phyloP scores from a whole-genome alignment of 2,797 vertebrate genomes.

The Melanotaenia maccullochi region DNA sequence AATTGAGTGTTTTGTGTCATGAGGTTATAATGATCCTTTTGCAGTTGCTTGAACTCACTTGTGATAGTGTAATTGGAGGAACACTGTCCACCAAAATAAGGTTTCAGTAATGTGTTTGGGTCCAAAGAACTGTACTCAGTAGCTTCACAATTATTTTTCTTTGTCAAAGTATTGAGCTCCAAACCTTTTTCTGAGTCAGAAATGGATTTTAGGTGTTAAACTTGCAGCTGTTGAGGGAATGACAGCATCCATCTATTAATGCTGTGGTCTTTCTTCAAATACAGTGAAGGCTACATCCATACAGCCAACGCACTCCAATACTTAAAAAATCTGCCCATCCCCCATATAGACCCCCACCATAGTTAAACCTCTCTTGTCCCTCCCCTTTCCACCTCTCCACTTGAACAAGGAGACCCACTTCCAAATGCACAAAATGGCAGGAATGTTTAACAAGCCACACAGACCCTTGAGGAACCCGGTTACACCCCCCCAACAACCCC shows the following conservation, averaged over 20 bases:
- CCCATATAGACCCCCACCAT: constrained; percentile 57
- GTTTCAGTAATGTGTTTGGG: constrained; percentile 49
- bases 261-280: constrained; percentile 53
- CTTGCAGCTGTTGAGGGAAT: constrained; percentile 60
- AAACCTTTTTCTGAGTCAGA: constrained; percentile 32
- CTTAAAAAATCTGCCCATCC: constrained; percentile 53
- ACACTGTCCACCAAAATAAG: constrained; percentile 57
- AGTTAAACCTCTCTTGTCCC: constrained; percentile 52
- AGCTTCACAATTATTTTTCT: constrained; percentile 45
- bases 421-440: constrained; percentile 84
- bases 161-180: constrained; percentile 54
- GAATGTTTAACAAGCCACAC: constrained; percentile 79
- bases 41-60: constrained; percentile 53
- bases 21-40: constrained; percentile 67
- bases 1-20: constrained; percentile 20
- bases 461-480: constrained; percentile 52
- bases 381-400: constrained; percentile 72
- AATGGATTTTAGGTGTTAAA: constrained; percentile 44
- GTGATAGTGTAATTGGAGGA: constrained; percentile 69
- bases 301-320: constrained; percentile 60
- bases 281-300: constrained; percentile 45
- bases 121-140: constrained; percentile 24
- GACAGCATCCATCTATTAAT: constrained; percentile 67
- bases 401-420: constrained; percentile 76
- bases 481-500: no score